A percentile compares a stretch with the other conserved stretches of the same genome.
phyloP scores from a whole-genome alignment of 2,797 vertebrate genomes.

The Smutsia gigantea region DNA sequence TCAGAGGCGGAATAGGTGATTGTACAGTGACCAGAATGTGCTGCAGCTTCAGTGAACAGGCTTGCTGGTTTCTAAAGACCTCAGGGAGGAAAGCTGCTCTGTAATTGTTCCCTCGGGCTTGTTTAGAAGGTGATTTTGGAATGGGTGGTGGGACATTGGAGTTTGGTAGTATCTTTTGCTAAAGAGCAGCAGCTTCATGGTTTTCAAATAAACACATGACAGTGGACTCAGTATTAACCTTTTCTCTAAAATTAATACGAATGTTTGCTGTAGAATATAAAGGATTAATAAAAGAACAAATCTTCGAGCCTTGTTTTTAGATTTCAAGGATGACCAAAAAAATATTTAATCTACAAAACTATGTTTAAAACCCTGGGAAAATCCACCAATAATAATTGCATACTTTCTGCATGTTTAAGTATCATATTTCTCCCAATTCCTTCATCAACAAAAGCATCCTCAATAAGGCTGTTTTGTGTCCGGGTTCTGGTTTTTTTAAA shows the following conservation, averaged over 20 bases:
- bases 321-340: not conserved
- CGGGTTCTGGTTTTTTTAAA: constrained; percentile 36
- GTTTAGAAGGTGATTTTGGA: not conserved
- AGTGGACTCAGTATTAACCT: not conserved
- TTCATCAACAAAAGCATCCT: not conserved
- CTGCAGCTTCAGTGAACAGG: not conserved
- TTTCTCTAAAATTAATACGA: not conserved
- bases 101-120: not conserved
- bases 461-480: not conserved
- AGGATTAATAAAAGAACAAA: not conserved
- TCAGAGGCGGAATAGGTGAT: not conserved
- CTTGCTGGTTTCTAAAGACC: not conserved
- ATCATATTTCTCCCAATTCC: not conserved
- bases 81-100: not conserved
- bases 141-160: not conserved
- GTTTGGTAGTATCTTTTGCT: not conserved
- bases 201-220: not conserved
- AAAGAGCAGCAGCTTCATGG: not conserved
- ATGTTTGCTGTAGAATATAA: not conserved
- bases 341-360: not conserved
- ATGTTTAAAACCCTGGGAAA: not conserved
- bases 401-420: rapidly evolving
- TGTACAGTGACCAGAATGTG: not conserved
- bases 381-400: not conserved
- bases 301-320: not conserved